A percentile compares a stretch with the other conserved stretches of the same genome.
Conservation (phyloP, 2,888 invertebrate species). For the Agrochola macilenta region DNA sequence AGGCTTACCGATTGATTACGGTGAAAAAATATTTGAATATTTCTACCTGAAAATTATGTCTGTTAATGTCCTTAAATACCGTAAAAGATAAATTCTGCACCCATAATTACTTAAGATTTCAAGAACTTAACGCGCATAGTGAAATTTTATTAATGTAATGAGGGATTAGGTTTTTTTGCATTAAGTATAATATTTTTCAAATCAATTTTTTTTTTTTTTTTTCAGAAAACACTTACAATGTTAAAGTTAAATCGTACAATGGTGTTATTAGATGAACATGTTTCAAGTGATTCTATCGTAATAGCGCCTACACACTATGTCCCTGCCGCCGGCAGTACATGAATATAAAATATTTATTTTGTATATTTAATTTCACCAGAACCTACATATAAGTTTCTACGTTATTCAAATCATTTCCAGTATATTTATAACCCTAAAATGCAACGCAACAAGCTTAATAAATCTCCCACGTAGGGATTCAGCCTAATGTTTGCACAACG, state of each 20-base stretch:
- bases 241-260: no score
- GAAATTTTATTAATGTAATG: neutral
- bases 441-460: conserved; percentile 69
- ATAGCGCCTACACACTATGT: no score
- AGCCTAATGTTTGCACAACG: conserved; percentile 81
- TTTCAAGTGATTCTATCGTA: no score
- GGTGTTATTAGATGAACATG: no score
- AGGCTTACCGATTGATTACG: neutral
- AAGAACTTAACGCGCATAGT: neutral
- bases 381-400: neutral
- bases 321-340: no score
- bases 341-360: no score
- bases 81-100: neutral
- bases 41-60: neutral
- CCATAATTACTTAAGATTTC: neutral
- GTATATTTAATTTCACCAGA: neutral
- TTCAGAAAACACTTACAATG: no score
- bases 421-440: conserved; percentile 57
- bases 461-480: conserved; percentile 84
- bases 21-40: neutral
- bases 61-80: neutral
- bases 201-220: no score
- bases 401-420: conserved; percentile 20
- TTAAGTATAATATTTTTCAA: no score
- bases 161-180: neutral